Base-by-base conservation (phyloP, 1,140 invertebrate genomes). In the Ylistrum balloti region DNA sequence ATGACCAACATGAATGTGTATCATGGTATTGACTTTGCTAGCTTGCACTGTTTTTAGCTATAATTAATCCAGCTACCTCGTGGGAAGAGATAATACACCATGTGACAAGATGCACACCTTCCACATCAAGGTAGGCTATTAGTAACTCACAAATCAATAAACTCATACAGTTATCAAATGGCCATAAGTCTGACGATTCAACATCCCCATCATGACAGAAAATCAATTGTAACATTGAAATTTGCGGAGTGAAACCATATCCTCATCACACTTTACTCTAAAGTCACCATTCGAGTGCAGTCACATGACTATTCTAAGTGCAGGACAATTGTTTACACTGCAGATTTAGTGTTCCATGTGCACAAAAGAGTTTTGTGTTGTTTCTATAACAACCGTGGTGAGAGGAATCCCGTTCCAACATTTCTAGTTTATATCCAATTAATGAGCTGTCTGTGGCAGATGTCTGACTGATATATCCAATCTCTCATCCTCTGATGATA, bases 61-160 rank as follows among this genome's bases (percentile, higher is more conserved):
- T 74, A 74, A 74, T 28, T 74, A 74, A 74, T 74, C 56, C 56
- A 74, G 1, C 56, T 74, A 11, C 22, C 56, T 74, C 28, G 9
- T n/a, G 56, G 56, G 15, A 28, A 28, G 5, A 74, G 56, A 74
- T 74, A 74, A 74, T 74, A 74, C 56, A 74, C 56, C 3, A 74
- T 74, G 56, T 74, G 56, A 74, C 56, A 74, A 74, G 56, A 74
- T 74, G 56, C 56, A 74, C 56, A 74, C 56, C 56, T 74, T 74
- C 22, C 0, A 11, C 22, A 28, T n/a, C 56, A 28, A 74, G 56
- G 56, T 74, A 74, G 56, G 56, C 22, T 5, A 28, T n/a, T 74
- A 74, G 28, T 74, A n/a, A n/a, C 56, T 5, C 20, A n/a, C 22
- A n/a, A n/a, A 74, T 74, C 56, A 74, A 74, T 74, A 74, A 74